Base-by-base conservation (phyloP, 2,797 vertebrate species). In the Thunnus albacares region DNA sequence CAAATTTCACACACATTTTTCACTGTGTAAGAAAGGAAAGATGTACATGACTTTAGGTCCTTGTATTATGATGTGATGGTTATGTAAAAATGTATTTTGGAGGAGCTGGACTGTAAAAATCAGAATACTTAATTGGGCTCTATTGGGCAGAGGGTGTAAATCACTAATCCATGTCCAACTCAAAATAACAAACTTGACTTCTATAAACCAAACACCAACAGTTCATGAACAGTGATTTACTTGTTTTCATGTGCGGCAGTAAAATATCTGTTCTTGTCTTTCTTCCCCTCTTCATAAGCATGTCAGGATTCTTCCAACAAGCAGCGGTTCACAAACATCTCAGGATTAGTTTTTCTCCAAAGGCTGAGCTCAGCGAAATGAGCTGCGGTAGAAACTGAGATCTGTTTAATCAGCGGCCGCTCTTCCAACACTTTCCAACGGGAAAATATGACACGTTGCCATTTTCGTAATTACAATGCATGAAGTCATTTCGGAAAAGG, bases 361-460 rank as follows among this genome's bases (percentile, higher is more conserved):
- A 71, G 45, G 77, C 87, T 79, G 79, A 79, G 71, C 61, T 90
- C 79, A 89, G 89, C 71, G 1, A 71, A 90, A 88, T n/a, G 24
- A 71, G 59, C 75, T 59, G 55, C 9, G 43, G 74, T 68, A 33
- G 55, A 80, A 65, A 73, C 47, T 43, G 65, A 80, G 81, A 80
- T 69, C 28, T n/a, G 12, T 80, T 80, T 63, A 75, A 84, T 81
- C 60, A 77, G 35, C 55, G 24, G 67, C 75, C 59, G 55, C 12
- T 57, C 59, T 62, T 75, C 47, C 30, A 69, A 52, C 53, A 45
- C 55, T 49, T 65, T 87, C 65, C 68, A 56, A 51, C 71, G n/a
- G 84, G 80, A 78, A 93, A 91, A 85, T 79, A 79, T 85, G 83
- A 88, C 86, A 84, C 77, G 45, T 22, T 69, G 71, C 35, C 45